Evolutionary conservation across 2,888 invertebrate species (phyloP).

Genomic region (Tenthredo mesomela): DNA sequence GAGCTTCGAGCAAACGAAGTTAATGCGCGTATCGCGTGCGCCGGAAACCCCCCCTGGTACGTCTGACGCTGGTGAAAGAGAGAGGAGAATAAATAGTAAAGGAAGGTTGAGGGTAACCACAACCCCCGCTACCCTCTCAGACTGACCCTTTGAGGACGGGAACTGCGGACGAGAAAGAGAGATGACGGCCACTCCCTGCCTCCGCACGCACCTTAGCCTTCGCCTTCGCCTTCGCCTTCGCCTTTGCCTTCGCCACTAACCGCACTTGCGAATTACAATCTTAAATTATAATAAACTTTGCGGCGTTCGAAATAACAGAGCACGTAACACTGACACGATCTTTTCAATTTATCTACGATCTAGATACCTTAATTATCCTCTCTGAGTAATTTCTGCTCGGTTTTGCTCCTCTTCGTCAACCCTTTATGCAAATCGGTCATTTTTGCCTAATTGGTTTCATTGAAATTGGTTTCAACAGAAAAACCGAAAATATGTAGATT

Average conservation of each 20-base stretch:
- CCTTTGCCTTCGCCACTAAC: not conserved
- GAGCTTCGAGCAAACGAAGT: conserved; percentile 62
- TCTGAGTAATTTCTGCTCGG: not conserved
- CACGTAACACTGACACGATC: conserved; percentile 13
- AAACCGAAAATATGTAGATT: not conserved
- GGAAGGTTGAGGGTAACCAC: conserved; percentile 15
- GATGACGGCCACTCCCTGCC: conserved; percentile 44
- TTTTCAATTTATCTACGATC: conserved; percentile 37
- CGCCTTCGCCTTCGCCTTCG: not conserved
- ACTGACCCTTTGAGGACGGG: conserved; percentile 20
- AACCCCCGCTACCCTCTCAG: conserved; percentile 24
- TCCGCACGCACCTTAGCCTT: conserved; percentile 26
- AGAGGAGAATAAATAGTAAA: not conserved
- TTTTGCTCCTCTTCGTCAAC: not conserved
- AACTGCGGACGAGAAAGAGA: conserved; percentile 21
- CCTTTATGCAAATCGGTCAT: not conserved
- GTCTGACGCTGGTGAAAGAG: conserved; percentile 27
- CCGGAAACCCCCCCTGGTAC: conserved; percentile 65
- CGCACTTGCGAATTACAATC: conserved; percentile 27
- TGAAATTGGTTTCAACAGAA: not conserved
- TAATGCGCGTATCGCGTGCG: conserved; percentile 74
- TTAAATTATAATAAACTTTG: conserved; percentile 22
- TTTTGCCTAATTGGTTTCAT: not conserved
- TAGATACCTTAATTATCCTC: conserved; percentile 26
- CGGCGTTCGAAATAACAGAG: conserved; percentile 32